Evolutionary conservation across 2,113 vertebrate species (phyloP), one percentile per base, ranked within the genome.

Genomic region (Nothocercus julius): DNA sequence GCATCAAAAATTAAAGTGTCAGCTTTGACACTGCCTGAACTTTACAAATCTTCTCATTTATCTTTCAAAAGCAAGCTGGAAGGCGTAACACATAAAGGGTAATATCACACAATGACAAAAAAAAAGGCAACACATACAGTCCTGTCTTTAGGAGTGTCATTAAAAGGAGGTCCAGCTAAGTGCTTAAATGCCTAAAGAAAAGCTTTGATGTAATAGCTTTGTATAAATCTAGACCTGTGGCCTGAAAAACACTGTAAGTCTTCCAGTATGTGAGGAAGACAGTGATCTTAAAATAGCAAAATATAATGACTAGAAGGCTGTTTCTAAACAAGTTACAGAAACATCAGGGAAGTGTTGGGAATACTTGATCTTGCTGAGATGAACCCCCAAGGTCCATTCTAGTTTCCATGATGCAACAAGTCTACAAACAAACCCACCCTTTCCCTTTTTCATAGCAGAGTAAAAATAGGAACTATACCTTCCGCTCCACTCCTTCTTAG

Each of bases 381-480:
- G 8, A 86, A 45, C 5, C 10, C 30, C 28, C 40, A 89, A 81
- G 22, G 28, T 7, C 45, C 6, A 44, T 53, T 62, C 7, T 20
- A 40, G 3, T 59, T 89, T 91, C 20, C 10, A 38, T 0, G 2
- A 58, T 18, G 3, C 5, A 84, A 51, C 27, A 85, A 53, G 12
- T 38, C 9, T 53, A 1, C 1, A 7, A 13, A 69, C 28, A 81
- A 25, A 84, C 58, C 2, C 7, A 81, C 1, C 51, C 0, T 1
- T 54, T 89, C 19, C 28, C 13, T 38, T 70, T 7, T 22, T 49
- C 70, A n/a, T 7, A 66, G 74, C 32, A 72, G 27, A 49, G 16
- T 17, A 67, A 91, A 91, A 54, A 45, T 0, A 93, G n/a, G 5
- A 95, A 67, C 14, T 67, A 9, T 20, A 6, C 7, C 40, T 90